These are phyloP conservation scores for Rhinoraja longicauda DNA, from an alignment of 2,797 vertebrate genomes.

Conservation along the genomic window DNA sequence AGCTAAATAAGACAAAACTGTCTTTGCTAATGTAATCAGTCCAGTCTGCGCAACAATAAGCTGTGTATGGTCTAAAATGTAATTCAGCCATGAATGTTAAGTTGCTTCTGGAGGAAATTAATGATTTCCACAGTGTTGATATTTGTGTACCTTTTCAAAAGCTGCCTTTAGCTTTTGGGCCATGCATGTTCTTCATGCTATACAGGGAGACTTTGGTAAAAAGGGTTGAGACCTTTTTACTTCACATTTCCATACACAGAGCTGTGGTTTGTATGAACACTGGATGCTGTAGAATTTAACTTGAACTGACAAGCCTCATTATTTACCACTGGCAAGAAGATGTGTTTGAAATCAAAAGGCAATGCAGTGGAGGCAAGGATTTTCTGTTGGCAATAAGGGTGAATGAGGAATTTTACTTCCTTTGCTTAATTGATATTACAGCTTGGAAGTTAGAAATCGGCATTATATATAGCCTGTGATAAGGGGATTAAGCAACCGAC, in stretches of 20 bases:
- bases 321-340: neutral
- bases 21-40: neutral
- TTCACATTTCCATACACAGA: neutral
- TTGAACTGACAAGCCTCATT: neutral
- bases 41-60: neutral
- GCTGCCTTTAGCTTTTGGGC: neutral
- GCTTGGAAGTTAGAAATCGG: constrained; percentile 16
- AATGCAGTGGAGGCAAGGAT: neutral
- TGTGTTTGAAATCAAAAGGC: neutral
- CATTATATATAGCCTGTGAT: neutral
- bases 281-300: neutral
- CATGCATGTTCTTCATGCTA: neutral
- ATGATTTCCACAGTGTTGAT: neutral
- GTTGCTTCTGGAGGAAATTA: neutral
- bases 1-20: neutral
- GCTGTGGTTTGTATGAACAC: neutral
- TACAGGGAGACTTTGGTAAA: neutral
- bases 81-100: neutral
- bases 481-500: constrained; percentile 12
- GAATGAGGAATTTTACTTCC: constrained; percentile 4
- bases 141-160: neutral
- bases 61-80: neutral
- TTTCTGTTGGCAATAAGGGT: neutral
- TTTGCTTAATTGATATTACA: neutral
- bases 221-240: too few species aligned